These are phyloP conservation scores for Tychaedon coryphoeus DNA, from an alignment of 2,113 vertebrate genomes.

Conservation along the genomic window DNA sequence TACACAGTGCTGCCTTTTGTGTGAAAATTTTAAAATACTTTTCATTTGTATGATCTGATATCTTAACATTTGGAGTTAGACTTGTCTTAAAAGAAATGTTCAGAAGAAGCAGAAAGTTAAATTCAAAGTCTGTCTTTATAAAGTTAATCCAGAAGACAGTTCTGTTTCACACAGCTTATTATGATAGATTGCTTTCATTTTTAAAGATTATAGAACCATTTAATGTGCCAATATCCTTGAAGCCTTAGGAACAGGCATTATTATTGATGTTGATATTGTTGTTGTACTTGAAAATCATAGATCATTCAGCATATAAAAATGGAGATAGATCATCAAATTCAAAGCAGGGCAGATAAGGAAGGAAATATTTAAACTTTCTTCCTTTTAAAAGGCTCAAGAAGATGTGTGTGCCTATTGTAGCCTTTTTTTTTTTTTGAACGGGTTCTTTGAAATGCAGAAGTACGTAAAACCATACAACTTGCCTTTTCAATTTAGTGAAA, in stretches of 20 bases:
- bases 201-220: background rate
- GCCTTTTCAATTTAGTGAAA: background rate
- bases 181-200: background rate
- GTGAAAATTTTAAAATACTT: background rate
- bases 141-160: background rate
- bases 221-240: background rate
- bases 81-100: background rate
- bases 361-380: background rate
- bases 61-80: background rate
- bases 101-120: background rate
- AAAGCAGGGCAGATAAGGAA: background rate
- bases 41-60: background rate
- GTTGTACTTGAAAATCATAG: background rate
- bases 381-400: background rate
- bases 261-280: background rate
- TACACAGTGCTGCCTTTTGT: background rate
- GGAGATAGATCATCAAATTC: background rate
- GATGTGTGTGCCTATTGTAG: background rate
- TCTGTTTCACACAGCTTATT: background rate
- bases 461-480: background rate
- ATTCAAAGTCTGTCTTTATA: background rate
- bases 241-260: background rate
- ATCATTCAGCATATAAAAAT: background rate
- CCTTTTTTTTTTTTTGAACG: background rate
- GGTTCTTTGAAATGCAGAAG: background rate